Conservation (phyloP, 2,113 vertebrate species). For the Bombycilla garrulus region DNA sequence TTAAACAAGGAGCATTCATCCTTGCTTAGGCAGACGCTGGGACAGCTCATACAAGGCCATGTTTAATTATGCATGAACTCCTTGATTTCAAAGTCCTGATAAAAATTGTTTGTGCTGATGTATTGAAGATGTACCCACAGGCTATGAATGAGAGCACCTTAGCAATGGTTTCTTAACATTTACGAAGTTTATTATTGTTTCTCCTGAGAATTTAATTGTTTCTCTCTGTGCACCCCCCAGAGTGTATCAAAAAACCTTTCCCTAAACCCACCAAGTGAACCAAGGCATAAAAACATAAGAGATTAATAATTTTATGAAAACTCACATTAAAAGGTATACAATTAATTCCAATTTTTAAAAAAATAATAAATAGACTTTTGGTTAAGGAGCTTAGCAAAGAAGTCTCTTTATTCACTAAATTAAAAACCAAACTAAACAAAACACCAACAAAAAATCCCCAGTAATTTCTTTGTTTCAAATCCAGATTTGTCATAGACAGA, state of each 20-base stretch:
- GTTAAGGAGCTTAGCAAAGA: background rate
- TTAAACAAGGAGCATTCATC: background rate
- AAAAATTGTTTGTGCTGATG: background rate
- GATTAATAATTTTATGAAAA: background rate
- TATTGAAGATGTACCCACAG: background rate
- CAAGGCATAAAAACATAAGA: background rate
- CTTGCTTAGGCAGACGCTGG: background rate
- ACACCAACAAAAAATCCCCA: background rate
- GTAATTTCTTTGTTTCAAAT: background rate
- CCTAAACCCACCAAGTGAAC: accelerated
- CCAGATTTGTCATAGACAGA: background rate
- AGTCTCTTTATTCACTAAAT: background rate
- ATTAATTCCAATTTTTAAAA: background rate
- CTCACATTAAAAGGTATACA: background rate
- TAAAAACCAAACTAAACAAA: background rate
- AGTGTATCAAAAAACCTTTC: background rate
- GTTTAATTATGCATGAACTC: background rate
- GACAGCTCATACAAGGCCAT: background rate
- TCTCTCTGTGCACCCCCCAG: background rate
- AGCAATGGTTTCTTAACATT: background rate
- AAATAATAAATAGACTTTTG: background rate
- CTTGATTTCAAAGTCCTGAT: background rate
- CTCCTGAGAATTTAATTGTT: background rate
- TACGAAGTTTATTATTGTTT: background rate
- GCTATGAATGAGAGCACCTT: background rate